A percentile compares a stretch with the other conserved stretches of the same genome.
Evolutionary conservation across 2,888 invertebrate genomes (phyloP).

Genomic region (Drosophila leonis): DNA sequence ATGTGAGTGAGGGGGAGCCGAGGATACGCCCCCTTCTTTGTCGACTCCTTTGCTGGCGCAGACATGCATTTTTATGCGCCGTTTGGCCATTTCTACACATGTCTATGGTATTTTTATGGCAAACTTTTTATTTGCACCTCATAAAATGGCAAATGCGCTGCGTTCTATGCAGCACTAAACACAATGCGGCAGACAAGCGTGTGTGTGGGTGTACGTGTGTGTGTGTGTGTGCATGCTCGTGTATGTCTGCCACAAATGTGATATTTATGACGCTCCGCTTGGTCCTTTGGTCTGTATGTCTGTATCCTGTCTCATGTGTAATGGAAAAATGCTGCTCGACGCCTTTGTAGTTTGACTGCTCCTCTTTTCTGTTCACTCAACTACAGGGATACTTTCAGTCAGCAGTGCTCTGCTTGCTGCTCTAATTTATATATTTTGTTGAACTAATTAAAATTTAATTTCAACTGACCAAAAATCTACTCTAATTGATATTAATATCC

Average conservation of each 20-base stretch:
- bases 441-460: constrained; percentile 72
- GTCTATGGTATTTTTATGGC: constrained; percentile 81
- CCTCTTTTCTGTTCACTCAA: not conserved
- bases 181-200: constrained; percentile 54
- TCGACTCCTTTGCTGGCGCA: constrained; percentile 35
- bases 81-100: constrained; percentile 59
- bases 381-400: constrained; percentile 61
- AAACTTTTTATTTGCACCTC: constrained; percentile 84
- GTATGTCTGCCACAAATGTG: constrained; percentile 75
- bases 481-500: constrained; percentile 73
- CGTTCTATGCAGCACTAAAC: constrained; percentile 75
- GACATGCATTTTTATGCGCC: constrained; percentile 76
- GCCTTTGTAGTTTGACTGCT: constrained; percentile 9
- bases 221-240: constrained; percentile 16
- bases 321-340: constrained; percentile 48
- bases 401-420: not conserved
- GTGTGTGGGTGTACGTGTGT: constrained; percentile 3
- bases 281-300: constrained; percentile 6
- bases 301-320: constrained; percentile 38
- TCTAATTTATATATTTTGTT: constrained; percentile 47
- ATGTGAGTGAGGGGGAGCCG: constrained; percentile 1
- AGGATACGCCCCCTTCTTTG: constrained; percentile 25
- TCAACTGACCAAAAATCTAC: constrained; percentile 40
- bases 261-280: constrained; percentile 70
- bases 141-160: constrained; percentile 83